A percentile compares a stretch with the other conserved stretches of the same genome.
phyloP scores from a whole-genome alignment of 2,113 vertebrate genomes.

The Rhineura floridana region DNA sequence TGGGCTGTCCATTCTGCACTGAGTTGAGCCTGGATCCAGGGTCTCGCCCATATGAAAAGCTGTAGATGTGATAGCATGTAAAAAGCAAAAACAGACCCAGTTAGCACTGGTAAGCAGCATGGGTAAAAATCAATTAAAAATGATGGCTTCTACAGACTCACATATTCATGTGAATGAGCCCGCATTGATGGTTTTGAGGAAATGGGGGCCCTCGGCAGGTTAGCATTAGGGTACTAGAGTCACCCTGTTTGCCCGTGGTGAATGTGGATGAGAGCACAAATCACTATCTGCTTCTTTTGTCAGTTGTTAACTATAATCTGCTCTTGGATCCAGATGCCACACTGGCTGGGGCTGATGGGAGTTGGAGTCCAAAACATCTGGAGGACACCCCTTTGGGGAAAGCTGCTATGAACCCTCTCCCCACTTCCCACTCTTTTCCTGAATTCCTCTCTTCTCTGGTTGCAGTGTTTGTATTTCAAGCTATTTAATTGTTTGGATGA shows the following conservation, averaged over 20 bases:
- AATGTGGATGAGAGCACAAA: background rate
- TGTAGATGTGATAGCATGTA: background rate
- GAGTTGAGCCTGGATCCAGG: background rate
- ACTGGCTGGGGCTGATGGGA: too few relatives aligned
- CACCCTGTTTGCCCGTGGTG: background rate
- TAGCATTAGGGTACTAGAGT: background rate
- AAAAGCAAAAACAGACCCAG: background rate
- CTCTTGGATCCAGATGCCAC: background rate
- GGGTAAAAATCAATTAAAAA: background rate
- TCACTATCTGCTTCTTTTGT: background rate
- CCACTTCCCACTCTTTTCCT: background rate
- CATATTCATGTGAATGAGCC: background rate
- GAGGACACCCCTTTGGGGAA: too few relatives aligned
- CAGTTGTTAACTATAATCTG: background rate
- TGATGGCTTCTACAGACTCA: background rate
- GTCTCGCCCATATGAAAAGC: background rate
- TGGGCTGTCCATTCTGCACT: background rate
- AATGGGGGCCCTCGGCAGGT: background rate
- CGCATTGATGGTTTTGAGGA: background rate
- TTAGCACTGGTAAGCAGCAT: background rate
- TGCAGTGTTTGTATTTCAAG: background rate
- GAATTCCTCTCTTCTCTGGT: background rate
- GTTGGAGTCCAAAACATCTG: too few relatives aligned
- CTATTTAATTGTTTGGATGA: background rate
- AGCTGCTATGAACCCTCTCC: background rate